These are phyloP conservation scores for Phyllostomus hastatus DNA, from an alignment of 2,113 vertebrate genomes.

Conservation along the genomic window DNA sequence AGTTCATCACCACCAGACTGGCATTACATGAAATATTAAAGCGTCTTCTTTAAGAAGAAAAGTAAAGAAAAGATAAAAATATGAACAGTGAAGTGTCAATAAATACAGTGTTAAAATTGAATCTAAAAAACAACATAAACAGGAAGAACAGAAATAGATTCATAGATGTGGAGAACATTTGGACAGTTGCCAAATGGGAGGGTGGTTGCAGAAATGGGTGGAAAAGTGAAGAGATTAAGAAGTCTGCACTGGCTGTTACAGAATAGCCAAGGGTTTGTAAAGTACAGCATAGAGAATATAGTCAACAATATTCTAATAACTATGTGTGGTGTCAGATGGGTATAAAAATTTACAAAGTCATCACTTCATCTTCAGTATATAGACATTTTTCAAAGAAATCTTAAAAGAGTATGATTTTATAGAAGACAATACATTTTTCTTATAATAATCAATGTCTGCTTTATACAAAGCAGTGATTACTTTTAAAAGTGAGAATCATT, in stretches of 20 bases:
- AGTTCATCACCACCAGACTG: no score
- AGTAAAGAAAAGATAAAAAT: background rate
- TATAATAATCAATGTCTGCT: background rate
- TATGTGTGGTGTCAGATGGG: no score
- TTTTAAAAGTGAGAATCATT: constrained; percentile 16
- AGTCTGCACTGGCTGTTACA: no score
- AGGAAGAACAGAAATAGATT: no score
- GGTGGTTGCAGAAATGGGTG: no score
- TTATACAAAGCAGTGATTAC: background rate
- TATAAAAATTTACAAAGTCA: background rate
- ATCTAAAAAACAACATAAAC: no score
- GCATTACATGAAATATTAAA: background rate
- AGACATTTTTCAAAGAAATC: background rate
- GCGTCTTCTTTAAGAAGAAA: background rate
- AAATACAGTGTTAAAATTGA: background rate
- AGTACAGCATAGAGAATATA: no score
- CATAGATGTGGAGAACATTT: no score
- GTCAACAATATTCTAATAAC: no score
- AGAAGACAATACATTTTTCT: background rate
- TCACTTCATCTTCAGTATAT: background rate
- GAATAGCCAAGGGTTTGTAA: no score
- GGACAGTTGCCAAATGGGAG: no score
- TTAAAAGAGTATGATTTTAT: background rate
- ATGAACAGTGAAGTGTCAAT: background rate
- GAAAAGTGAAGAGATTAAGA: no score